These are phyloP conservation scores for Nomada goodeniana DNA, from an alignment of 2,888 invertebrate species.

Conservation along the genomic window DNA sequence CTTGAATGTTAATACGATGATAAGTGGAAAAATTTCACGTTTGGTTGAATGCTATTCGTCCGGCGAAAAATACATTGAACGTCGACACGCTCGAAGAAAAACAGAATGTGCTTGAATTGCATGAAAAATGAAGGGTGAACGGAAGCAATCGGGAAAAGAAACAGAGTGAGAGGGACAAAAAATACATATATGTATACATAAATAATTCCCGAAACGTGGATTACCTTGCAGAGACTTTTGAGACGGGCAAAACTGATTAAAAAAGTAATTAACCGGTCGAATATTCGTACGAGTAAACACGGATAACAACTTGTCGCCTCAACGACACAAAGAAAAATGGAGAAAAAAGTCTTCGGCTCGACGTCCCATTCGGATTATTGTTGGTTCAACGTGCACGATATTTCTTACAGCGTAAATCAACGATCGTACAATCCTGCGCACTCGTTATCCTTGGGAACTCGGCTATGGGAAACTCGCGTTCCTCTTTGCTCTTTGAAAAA, in stretches of 20 bases:
- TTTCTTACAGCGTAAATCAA: neutral
- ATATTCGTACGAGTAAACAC: neutral
- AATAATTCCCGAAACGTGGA: neutral
- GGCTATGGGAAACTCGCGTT: conserved; percentile 16
- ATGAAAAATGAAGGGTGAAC: too few species aligned
- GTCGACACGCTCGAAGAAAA: too few species aligned
- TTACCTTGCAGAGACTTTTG: neutral
- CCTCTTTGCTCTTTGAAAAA: conserved; percentile 27
- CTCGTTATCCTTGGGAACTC: conserved; percentile 56
- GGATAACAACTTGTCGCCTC: neutral
- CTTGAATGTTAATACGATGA: conserved; percentile 12
- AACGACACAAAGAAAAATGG: neutral
- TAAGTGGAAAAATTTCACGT: neutral
- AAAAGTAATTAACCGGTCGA: neutral
- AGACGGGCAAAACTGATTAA: too few species aligned
- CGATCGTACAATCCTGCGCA: neutral
- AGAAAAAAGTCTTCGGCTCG: neutral
- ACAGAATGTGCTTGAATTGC: too few species aligned
- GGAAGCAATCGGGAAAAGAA: too few species aligned
- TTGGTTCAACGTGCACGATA: neutral
- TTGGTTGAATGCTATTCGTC: neutral
- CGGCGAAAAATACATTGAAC: neutral
- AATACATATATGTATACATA: neutral
- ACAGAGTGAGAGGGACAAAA: neutral
- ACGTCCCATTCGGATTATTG: neutral